These are phyloP conservation scores for Popillia japonica DNA, from an alignment of 1,140 invertebrate species.

Conservation along the genomic window DNA sequence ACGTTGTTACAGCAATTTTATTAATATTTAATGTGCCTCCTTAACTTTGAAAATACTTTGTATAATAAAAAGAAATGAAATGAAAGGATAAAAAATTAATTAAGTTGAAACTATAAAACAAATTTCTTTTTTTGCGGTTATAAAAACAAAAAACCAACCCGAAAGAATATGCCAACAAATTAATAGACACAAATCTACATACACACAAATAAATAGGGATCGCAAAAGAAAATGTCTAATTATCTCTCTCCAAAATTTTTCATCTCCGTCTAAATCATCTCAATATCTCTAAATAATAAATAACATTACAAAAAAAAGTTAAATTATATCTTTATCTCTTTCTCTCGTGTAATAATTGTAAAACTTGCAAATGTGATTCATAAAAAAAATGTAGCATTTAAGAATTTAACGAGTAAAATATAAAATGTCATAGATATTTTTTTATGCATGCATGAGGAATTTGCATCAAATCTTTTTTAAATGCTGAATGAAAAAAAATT, in stretches of 20 bases:
- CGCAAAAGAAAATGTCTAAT: not conserved
- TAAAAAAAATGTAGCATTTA: constrained; percentile 20
- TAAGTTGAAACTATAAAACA: not conserved
- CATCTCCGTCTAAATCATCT: not conserved
- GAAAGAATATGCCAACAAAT: not conserved
- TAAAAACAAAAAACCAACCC: not conserved
- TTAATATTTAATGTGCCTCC: constrained; percentile 32
- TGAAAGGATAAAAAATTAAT: constrained; percentile 9
- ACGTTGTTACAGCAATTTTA: constrained; percentile 35
- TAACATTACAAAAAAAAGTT: not conserved
- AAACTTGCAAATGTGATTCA: constrained; percentile 15
- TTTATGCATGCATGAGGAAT: constrained; percentile 29
- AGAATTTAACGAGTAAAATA: constrained; percentile 9
- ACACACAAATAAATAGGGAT: not conserved
- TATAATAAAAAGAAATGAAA: constrained; percentile 7
- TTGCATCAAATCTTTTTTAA: constrained; percentile 24
- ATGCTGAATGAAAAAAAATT: not conserved
- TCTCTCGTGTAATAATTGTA: constrained; percentile 11
- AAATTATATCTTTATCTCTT: not conserved
- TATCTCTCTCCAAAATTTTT: not conserved
- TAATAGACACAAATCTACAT: constrained; percentile 1
- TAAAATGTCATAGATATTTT: constrained; percentile 26
- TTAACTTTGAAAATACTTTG: constrained; percentile 34
- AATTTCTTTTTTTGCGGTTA: not conserved
- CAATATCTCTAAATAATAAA: constrained; percentile 6